These are phyloP conservation scores for Tryphoninae sp. DNA, from an alignment of 2,888 invertebrate genomes.

Conservation along the genomic window DNA sequence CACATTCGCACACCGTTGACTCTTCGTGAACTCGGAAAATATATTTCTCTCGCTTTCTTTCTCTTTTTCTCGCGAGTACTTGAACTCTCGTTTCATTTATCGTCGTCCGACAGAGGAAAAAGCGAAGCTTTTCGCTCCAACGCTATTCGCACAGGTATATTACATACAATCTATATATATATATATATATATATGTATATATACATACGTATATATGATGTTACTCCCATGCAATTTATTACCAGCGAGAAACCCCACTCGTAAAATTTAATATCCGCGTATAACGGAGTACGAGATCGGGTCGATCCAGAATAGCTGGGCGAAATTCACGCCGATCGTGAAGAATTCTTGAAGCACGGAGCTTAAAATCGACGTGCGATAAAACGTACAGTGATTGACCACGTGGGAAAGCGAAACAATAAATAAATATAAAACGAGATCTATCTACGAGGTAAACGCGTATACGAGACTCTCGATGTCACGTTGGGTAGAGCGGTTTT, in stretches of 20 bases:
- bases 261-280: constrained; percentile 33
- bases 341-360: constrained; percentile 6
- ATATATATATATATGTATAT: background rate
- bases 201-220: constrained; percentile 23
- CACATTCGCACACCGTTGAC: constrained; percentile 16
- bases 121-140: constrained; percentile 6
- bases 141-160: constrained; percentile 3
- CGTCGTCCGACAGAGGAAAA: constrained; percentile 28
- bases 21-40: constrained; percentile 45
- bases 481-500: background rate
- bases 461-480: background rate
- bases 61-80: constrained; percentile 2
- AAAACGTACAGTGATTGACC: background rate
- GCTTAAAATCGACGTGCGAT: background rate
- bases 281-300: background rate
- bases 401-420: background rate
- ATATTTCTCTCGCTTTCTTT: constrained; percentile 45
- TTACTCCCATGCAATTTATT: constrained; percentile 40
- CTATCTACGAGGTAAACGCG: background rate
- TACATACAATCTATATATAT: background rate
- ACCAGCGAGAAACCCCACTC: constrained; percentile 11
- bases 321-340: background rate
- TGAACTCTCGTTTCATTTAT: constrained; percentile 26
- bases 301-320: background rate
- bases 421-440: background rate